Evolutionary conservation across 2,888 invertebrate species (phyloP).

Genomic region (Nudaria mundana): DNA sequence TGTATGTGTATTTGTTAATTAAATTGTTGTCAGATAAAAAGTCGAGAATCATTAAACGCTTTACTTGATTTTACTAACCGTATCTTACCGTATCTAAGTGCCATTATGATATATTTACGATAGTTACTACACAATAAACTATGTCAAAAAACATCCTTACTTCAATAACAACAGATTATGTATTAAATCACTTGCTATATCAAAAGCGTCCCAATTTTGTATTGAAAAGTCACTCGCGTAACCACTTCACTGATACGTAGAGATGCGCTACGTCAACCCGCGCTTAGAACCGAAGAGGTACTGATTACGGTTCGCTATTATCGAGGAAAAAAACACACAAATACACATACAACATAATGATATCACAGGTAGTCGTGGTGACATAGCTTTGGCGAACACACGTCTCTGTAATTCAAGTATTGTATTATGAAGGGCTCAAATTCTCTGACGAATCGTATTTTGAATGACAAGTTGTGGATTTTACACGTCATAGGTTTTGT

Average conservation of each 20-base stretch:
- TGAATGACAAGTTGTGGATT: too few species aligned
- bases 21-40: too few species aligned
- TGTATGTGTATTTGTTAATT: too few species aligned
- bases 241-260: constrained; percentile 25
- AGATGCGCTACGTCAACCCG: constrained; percentile 44
- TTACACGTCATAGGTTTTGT: too few species aligned
- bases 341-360: constrained; percentile 42
- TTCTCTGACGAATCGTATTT: too few species aligned
- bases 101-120: not conserved
- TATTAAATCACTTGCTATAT: not conserved
- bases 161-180: not conserved
- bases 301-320: constrained; percentile 57
- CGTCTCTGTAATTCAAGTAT: constrained; percentile 12
- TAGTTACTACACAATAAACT: too few species aligned
- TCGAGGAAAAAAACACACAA: constrained; percentile 58
- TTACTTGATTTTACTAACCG: too few species aligned
- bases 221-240: constrained; percentile 21
- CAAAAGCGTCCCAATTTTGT: constrained; percentile 11
- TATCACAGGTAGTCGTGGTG: constrained; percentile 29
- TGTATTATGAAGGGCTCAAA: not conserved
- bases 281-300: constrained; percentile 47
- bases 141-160: constrained; percentile 2
- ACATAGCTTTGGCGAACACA: constrained; percentile 19
- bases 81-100: too few species aligned
- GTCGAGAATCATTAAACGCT: too few species aligned